Evolutionary conservation across 2,888 invertebrate genomes (phyloP).

Genomic region (Troglohyphantes excavatus): DNA sequence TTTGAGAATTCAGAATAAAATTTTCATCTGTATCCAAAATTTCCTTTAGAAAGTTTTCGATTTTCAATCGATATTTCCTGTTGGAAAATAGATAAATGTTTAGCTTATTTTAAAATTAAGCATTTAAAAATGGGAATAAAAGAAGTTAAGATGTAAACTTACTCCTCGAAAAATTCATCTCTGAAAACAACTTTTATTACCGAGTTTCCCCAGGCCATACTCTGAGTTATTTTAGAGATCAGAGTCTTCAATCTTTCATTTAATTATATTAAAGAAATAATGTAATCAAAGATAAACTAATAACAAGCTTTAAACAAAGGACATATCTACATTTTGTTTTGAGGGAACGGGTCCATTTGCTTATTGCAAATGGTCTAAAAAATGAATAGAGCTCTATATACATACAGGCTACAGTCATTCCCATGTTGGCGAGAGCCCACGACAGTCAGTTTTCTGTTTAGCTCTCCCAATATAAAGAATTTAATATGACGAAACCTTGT

Average conservation of each 20-base stretch:
- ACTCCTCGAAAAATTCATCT: slow-evolving; percentile 58
- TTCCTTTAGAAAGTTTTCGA: slow-evolving; percentile 65
- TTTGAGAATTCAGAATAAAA: slow-evolving; percentile 52
- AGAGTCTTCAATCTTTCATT: slow-evolving; percentile 28
- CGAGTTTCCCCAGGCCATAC: slow-evolving; percentile 48
- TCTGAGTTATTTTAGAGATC: slow-evolving; percentile 19
- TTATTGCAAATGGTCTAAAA: no score
- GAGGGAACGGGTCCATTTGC: no score
- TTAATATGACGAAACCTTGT: no score
- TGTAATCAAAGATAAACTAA: background rate
- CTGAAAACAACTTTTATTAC: slow-evolving; percentile 61
- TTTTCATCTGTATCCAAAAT: slow-evolving; percentile 45
- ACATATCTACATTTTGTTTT: no score
- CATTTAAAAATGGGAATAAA: background rate
- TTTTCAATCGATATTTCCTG: slow-evolving; percentile 61
- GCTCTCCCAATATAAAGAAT: no score
- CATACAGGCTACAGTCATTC: no score
- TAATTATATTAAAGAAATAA: slow-evolving; percentile 41
- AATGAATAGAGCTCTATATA: no score
- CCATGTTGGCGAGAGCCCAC: no score
- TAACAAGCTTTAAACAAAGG: no score
- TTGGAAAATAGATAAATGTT: background rate
- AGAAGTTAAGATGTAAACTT: slow-evolving; percentile 27
- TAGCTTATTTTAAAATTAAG: background rate
- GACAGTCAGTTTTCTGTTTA: no score